phyloP scores from a whole-genome alignment of 2,888 invertebrate species.

The Drosophila meridionalis region DNA sequence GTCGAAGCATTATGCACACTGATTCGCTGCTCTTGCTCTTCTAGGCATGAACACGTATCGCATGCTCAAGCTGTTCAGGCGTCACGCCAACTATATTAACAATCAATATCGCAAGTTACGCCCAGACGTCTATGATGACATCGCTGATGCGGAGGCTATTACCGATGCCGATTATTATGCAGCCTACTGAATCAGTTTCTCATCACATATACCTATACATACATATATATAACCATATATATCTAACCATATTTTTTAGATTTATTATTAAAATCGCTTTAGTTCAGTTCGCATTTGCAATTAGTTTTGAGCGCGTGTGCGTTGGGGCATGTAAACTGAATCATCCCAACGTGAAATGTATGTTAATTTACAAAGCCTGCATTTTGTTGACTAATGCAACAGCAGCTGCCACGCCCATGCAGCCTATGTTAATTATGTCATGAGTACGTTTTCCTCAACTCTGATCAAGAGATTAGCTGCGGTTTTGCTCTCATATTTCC shows the following conservation, averaged over 20 bases:
- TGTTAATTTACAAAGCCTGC: conserved; percentile 38
- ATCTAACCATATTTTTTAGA: conserved; percentile 56
- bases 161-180: conserved; percentile 61
- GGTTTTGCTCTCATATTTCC: conserved; percentile 56
- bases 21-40: conserved; percentile 56
- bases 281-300: conserved; percentile 42
- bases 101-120: conserved; percentile 83
- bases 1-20: conserved; percentile 21
- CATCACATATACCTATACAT: conserved; percentile 4
- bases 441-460: conserved; percentile 46
- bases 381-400: conserved; percentile 68
- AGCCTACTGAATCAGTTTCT: conserved; percentile 58
- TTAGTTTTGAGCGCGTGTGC: conserved; percentile 49
- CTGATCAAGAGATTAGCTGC: conserved; percentile 55
- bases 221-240: conserved; percentile 1
- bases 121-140: conserved; percentile 70
- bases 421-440: conserved; percentile 58
- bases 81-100: conserved; percentile 83
- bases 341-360: conserved; percentile 51
- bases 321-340: conserved; percentile 57
- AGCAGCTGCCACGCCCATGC: conserved; percentile 53
- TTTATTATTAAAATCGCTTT: conserved; percentile 43
- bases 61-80: conserved; percentile 83
- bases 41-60: conserved; percentile 84
- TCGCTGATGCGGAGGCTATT: conserved; percentile 39